Evolutionary conservation across 2,797 vertebrate genomes (phyloP).

Genomic region (Alcedo atthis): DNA sequence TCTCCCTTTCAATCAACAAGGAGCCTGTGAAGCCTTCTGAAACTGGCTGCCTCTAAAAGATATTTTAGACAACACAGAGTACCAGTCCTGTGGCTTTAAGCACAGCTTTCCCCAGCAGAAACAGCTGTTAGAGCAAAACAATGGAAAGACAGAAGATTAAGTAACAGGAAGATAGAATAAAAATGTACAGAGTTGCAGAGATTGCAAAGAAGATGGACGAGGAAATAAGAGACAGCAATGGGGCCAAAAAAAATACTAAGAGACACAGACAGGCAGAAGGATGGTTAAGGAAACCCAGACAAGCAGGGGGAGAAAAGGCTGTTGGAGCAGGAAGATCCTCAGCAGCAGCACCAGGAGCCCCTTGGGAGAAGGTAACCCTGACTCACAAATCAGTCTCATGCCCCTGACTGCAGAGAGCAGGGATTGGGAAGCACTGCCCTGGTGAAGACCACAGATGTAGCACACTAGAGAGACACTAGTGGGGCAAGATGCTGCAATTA

Average conservation of each 20-base stretch:
- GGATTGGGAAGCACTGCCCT: background rate
- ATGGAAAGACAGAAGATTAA: constrained; percentile 32
- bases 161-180: constrained; percentile 13
- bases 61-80: background rate
- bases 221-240: background rate
- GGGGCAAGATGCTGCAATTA: background rate
- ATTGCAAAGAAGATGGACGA: constrained; percentile 19
- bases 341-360: background rate
- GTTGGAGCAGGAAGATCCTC: background rate
- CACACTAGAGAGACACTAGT: background rate
- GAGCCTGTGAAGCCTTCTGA: background rate
- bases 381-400: background rate
- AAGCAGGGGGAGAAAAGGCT: background rate
- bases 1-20: constrained; percentile 30
- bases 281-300: background rate
- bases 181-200: constrained; percentile 27
- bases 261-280: background rate
- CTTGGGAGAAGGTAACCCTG: background rate
- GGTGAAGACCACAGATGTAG: background rate
- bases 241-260: background rate
- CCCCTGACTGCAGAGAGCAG: background rate
- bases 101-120: constrained; percentile 5
- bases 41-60: background rate
- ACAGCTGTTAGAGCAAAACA: constrained; percentile 11
- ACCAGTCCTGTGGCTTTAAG: background rate